Conservation (phyloP, 2,113 vertebrate genomes). For the Setophaga petechia region DNA sequence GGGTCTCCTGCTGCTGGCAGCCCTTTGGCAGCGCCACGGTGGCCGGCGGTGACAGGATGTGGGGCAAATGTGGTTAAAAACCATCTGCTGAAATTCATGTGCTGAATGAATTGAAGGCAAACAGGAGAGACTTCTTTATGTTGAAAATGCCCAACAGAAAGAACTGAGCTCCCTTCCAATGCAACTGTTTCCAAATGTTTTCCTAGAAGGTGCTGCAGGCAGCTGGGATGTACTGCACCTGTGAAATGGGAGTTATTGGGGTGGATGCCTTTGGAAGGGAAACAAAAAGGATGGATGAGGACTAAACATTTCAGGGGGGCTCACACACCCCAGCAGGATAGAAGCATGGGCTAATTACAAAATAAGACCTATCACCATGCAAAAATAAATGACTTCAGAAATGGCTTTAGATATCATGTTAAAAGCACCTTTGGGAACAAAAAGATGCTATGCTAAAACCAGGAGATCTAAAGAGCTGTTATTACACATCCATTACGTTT, state of each 20-base stretch:
- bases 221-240: not conserved
- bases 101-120: not conserved
- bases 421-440: slow-evolving; percentile 84
- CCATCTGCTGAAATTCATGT: not conserved
- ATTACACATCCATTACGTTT: slow-evolving; percentile 86
- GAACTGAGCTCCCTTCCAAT: not conserved
- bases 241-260: not conserved
- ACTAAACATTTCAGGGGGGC: slow-evolving; percentile 14
- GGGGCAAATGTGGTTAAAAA: not conserved
- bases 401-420: slow-evolving; percentile 89
- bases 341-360: slow-evolving; percentile 78
- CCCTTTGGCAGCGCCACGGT: rapidly evolving
- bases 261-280: slow-evolving; percentile 35
- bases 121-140: slow-evolving; percentile 5
- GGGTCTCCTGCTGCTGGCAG: not conserved
- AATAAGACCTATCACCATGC: slow-evolving; percentile 76
- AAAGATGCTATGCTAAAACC: slow-evolving; percentile 77
- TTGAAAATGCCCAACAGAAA: not conserved
- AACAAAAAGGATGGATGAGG: not conserved
- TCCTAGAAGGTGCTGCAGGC: not conserved
- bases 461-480: slow-evolving; percentile 80
- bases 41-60: not conserved
- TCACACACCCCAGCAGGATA: slow-evolving; percentile 29
- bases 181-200: not conserved
- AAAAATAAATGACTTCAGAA: slow-evolving; percentile 82